Evolutionary conservation across 1,140 invertebrate genomes (phyloP), one percentile per base, ranked within the genome.

Genomic region (Aphaenogaster ashmeadi): DNA sequence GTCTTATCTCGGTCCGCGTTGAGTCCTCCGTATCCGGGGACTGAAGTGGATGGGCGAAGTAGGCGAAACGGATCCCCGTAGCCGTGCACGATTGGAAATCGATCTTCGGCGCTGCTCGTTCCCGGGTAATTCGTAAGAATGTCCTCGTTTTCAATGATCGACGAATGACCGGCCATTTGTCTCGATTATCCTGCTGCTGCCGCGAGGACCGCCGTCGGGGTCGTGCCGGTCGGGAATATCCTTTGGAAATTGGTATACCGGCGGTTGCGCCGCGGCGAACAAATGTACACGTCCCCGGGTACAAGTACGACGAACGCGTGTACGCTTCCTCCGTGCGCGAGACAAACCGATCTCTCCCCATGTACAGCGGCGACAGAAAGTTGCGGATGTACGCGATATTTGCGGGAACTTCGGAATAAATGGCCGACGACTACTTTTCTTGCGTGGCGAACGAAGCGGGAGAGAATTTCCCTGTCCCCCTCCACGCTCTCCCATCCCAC

Each of bases 81-180:
- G 52, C 54, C 27, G 54, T 33, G 41, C 80, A 38, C 71, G 71
- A 81, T 81, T 81, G 79, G 79, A 81, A 81, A 81, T 81, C 79
- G 79, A 81, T 81, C 79, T 81, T 81, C 79, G 66, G 69, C 66
- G 54, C 38, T n/a, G 66, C 41, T 60, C 54, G 80, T 84, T 71
- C 47, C 74, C 69, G 69, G 33, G 41, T 84, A 84, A 84, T 84
- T 84, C 69, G 69, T 84, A 84, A 74, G 80, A 84, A 84, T 84
- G 80, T 84, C 44, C 69, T 47, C 80, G 69, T 75, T 84, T 27
- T 41, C 69, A 84, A 75, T 84, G 69, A 74, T 67, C 80, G 80
- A 84, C 80, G 54, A 84, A 60, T 84, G 80, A 84, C 80, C 69
- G 69, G 21, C 80, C 33, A 38, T 84, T 84, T 75, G 80, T 84